Evolutionary conservation across 2,113 vertebrate species (phyloP), one percentile per base, ranked within the genome.

Genomic region (Grus americana): DNA sequence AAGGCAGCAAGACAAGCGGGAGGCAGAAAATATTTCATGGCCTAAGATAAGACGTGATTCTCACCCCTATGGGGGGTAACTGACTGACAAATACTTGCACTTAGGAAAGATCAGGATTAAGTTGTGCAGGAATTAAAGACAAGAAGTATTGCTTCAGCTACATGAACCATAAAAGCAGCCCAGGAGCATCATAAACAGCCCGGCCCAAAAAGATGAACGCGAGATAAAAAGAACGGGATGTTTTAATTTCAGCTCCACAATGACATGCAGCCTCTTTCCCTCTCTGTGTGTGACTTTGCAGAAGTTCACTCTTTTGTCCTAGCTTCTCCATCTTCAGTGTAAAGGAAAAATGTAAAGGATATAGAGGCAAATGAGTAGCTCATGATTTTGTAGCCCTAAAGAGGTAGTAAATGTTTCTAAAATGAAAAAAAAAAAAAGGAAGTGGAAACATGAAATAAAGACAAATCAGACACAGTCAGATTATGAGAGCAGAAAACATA

Each of bases 11-110:
- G 92, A 92, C 80, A 90, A 91, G 89, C 16, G 34, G 74, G 89
- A 95, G 55, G 84, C 58, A 91, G 87, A 88, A 94, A 92, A 92
- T 94, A 95, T 82, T 95, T 96, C 90, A 74, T 12, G 29, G 59
- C 81, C 59, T 70, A 62, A 97, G 88, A 72, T 52, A 54, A 94
- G 75, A 85, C 1, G 6, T 23, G 89, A 91, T 54, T 90, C 46
- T 19, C 50, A 59, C 95, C 81, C 88, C 89, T 95, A 5, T 52
- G 65, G 86, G 88, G 92, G 94, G 94, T 34, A 95, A 81, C 86
- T 44, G 88, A 12, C 72, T 91, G 83, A 93, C 88, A 95, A 96
- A 91, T n/a, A 82, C 73, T 75, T 62, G 61, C 73, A 92, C 58
- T 91, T 92, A 85, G 76, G 83, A 92, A 76, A 94, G 49, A 92